Evolutionary conservation across 2,113 vertebrate genomes (phyloP).

Genomic region (Oreocharis arfaki): DNA sequence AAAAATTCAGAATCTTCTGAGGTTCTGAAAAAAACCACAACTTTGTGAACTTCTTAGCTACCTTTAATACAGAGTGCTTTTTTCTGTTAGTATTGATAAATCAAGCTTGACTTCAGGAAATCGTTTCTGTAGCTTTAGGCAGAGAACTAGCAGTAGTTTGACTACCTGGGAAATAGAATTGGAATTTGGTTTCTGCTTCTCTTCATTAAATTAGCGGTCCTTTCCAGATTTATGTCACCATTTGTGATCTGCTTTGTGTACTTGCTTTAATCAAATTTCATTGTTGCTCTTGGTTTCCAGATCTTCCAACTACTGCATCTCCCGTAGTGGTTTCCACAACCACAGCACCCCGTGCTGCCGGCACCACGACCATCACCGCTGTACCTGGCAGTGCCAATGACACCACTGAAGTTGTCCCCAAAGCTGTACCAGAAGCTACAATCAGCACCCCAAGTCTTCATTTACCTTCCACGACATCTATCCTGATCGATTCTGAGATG

Average conservation of each 20-base stretch:
- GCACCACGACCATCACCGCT: neutral
- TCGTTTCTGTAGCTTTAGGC: neutral
- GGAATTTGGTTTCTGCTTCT: neutral
- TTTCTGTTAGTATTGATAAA: neutral
- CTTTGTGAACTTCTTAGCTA: neutral
- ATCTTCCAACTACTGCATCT: constrained; percentile 67
- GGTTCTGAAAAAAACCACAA: neutral
- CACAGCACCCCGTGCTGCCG: neutral
- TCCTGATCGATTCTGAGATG: constrained; percentile 58
- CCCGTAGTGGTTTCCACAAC: constrained; percentile 17
- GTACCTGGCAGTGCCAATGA: constrained; percentile 23
- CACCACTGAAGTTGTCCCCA: neutral
- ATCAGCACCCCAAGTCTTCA: neutral
- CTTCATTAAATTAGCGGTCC: neutral
- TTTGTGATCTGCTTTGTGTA: neutral
- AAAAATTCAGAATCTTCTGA: neutral
- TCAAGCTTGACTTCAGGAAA: neutral
- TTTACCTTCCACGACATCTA: constrained; percentile 50
- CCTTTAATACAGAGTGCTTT: neutral
- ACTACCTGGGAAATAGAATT: neutral
- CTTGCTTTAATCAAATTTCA: neutral
- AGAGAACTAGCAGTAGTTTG: neutral
- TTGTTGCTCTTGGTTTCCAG: constrained; percentile 36
- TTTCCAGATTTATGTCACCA: neutral
- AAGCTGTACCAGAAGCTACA: neutral